phyloP scores from a whole-genome alignment of 2,888 invertebrate genomes.

The Entomobrya multifasciata region DNA sequence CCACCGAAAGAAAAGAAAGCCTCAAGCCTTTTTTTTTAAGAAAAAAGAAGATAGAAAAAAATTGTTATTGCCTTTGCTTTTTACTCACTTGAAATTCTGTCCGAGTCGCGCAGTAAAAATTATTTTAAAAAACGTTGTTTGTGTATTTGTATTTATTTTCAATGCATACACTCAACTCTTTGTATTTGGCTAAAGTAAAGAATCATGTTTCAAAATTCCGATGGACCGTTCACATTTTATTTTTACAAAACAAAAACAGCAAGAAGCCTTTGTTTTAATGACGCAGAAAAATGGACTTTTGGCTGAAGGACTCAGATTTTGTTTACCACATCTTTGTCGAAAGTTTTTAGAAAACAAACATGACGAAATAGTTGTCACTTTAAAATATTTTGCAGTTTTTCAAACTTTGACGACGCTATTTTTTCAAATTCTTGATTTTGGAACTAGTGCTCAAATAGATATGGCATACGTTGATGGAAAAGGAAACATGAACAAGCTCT shows the following conservation, averaged over 20 bases:
- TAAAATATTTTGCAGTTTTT: too few species aligned
- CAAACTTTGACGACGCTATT: too few species aligned
- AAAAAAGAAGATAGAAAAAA: constrained; percentile 3
- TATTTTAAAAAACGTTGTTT: not conserved
- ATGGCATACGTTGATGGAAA: too few species aligned
- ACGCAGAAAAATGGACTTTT: too few species aligned
- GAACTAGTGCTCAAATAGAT: too few species aligned
- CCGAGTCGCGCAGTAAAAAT: constrained; percentile 55
- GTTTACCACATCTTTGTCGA: too few species aligned
- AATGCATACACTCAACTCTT: constrained; percentile 5
- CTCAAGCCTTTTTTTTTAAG: constrained; percentile 44
- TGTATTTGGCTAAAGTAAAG: constrained; percentile 63
- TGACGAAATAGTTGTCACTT: too few species aligned
- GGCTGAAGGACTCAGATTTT: too few species aligned
- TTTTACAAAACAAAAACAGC: not conserved
- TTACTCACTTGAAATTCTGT: constrained; percentile 73
- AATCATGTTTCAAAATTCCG: constrained; percentile 72
- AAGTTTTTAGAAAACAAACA: too few species aligned
- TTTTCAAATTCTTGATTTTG: too few species aligned
- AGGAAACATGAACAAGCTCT: too few species aligned
- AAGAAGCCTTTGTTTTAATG: too few species aligned
- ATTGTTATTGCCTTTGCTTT: constrained; percentile 38
- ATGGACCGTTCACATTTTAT: constrained; percentile 59
- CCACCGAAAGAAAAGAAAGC: constrained; percentile 23
- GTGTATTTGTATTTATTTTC: constrained; percentile 48